These are phyloP conservation scores for Clamator glandarius DNA, from an alignment of 2,797 vertebrate species.

Conservation along the genomic window DNA sequence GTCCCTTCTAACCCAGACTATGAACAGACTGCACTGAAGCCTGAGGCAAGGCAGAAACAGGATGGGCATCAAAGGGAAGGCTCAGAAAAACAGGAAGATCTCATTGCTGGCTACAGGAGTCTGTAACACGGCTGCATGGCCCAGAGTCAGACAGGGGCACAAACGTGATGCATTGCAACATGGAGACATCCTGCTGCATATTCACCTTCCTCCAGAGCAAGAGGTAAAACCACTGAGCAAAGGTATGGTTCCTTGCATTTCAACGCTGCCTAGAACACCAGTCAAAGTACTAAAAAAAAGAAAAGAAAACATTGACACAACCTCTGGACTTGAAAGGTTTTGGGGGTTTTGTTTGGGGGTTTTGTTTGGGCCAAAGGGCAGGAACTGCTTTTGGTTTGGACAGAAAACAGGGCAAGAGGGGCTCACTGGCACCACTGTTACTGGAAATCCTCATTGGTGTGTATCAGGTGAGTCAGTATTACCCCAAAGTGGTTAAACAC, in stretches of 20 bases:
- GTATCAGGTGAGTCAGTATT: not conserved
- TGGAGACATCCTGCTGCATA: not conserved
- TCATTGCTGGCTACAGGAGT: not conserved
- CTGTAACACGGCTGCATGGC: rapidly evolving
- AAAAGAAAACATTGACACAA: not conserved
- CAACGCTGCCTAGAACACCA: rapidly evolving
- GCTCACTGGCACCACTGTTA: not conserved
- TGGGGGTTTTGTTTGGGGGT: rapidly evolving
- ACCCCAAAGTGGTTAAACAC: not conserved
- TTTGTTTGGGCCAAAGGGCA: not conserved
- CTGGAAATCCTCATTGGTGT: not conserved
- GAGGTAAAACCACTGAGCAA: not conserved
- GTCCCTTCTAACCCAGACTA: too few relatives aligned
- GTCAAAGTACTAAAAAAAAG: not conserved
- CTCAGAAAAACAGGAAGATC: not conserved
- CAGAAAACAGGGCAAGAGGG: not conserved
- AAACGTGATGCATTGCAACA: not conserved
- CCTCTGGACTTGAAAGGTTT: not conserved
- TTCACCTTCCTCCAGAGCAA: not conserved
- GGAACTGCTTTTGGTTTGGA: not conserved
- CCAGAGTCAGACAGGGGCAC: not conserved
- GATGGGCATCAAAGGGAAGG: not conserved
- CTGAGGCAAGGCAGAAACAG: rapidly evolving
- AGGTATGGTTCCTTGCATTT: not conserved
- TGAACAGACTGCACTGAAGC: not conserved